phyloP scores from a whole-genome alignment of 2,113 vertebrate species.

The Pygoscelis adeliae region DNA sequence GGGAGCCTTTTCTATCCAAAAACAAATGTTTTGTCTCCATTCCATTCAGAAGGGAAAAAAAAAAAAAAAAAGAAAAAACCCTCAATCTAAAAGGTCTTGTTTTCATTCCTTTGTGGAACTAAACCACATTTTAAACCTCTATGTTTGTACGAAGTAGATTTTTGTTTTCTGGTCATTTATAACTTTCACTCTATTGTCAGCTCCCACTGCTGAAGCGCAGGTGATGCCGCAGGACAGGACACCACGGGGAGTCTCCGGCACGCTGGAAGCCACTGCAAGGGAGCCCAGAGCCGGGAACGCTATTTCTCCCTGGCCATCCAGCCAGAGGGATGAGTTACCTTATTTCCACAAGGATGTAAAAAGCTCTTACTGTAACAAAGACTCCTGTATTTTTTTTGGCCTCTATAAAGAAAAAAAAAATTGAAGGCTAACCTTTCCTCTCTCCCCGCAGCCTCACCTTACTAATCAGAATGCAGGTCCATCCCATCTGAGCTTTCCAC shows the following conservation, averaged over 20 bases:
- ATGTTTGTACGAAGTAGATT: not conserved
- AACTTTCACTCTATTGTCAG: not conserved
- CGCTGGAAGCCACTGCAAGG: not conserved
- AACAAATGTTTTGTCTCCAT: not conserved
- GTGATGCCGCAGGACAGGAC: not conserved
- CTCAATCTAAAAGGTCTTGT: not conserved
- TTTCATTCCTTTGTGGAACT: not conserved
- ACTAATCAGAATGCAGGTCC: not conserved
- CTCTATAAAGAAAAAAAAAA: not conserved
- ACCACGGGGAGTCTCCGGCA: not conserved
- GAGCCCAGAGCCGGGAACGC: not conserved
- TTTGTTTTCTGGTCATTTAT: not conserved
- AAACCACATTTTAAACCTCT: not conserved
- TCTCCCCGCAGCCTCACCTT: not conserved
- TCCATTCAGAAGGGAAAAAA: not conserved
- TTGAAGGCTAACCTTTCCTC: not conserved
- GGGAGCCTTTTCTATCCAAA: slow-evolving; percentile 6
- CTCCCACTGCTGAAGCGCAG: accelerated
- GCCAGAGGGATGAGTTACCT: not conserved
- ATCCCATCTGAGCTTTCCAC: not conserved
- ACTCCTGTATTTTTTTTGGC: not conserved
- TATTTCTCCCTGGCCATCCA: not conserved
- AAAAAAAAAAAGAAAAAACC: not conserved
- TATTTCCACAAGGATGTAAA: not conserved
- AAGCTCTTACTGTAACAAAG: not conserved